phyloP scores from a whole-genome alignment of 2,113 vertebrate species.

The Crocuta crocuta region DNA sequence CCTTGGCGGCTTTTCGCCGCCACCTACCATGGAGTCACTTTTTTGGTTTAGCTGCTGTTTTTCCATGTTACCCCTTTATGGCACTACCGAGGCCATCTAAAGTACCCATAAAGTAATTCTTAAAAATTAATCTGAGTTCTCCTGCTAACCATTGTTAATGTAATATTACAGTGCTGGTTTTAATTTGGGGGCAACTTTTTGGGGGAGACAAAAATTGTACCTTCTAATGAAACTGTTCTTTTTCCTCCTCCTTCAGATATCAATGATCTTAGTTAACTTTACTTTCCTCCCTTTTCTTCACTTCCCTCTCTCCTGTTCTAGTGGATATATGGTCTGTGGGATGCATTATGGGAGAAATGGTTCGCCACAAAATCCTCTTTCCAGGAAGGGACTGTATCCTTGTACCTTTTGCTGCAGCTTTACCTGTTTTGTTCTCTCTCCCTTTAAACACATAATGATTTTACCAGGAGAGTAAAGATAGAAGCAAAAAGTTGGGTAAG shows the following conservation, averaged over 20 bases:
- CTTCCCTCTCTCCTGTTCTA: slow-evolving; percentile 90
- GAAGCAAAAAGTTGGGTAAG: slow-evolving; percentile 86
- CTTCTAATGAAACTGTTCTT: slow-evolving; percentile 87
- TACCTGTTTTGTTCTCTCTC: slow-evolving; percentile 83
- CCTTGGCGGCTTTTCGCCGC: background rate
- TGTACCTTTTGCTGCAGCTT: slow-evolving; percentile 88
- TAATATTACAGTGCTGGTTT: slow-evolving; percentile 2
- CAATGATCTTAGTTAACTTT: slow-evolving; percentile 91
- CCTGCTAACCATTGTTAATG: slow-evolving; percentile 46
- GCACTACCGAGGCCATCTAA: background rate
- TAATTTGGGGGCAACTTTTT: slow-evolving; percentile 54
- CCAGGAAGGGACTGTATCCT: slow-evolving; percentile 99
- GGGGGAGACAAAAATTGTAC: slow-evolving; percentile 80
- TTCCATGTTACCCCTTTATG: background rate
- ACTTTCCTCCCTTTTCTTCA: slow-evolving; percentile 86
- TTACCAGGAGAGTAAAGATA: slow-evolving; percentile 84
- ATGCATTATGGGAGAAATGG: slow-evolving; percentile 99
- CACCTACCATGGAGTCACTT: background rate
- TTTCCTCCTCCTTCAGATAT: slow-evolving; percentile 84
- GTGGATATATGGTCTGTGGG: slow-evolving; percentile 99
- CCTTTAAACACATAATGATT: slow-evolving; percentile 78
- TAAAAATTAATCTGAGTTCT: background rate
- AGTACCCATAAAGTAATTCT: background rate
- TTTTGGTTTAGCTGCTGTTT: background rate
- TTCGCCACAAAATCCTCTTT: slow-evolving; percentile 99